phyloP scores from a whole-genome alignment of 2,113 vertebrate species.

The Proterorhinus semilunaris region DNA sequence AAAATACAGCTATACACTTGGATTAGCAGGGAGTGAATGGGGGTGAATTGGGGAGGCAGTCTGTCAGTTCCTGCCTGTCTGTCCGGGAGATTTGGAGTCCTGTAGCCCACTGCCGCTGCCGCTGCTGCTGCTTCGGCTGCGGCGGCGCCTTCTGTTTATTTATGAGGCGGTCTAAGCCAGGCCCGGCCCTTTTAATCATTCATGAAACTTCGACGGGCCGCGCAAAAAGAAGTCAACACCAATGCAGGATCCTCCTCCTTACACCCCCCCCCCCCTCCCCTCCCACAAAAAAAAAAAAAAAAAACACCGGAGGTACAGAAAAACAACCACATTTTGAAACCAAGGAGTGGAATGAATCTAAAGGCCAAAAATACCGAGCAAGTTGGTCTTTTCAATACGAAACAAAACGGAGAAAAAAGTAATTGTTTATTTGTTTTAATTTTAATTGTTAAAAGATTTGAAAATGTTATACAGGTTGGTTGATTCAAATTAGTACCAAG shows the following conservation, averaged over 20 bases:
- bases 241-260: conserved; percentile 49
- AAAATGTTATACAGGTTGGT: too few species aligned
- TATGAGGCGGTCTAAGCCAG: conserved; percentile 75
- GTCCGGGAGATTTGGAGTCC: conserved; percentile 65
- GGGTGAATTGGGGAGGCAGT: conserved; percentile 64
- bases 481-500: too few species aligned
- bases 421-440: conserved; percentile 29
- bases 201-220: conserved; percentile 71
- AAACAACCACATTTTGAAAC: conserved; percentile 39
- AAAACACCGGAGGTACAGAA: conserved; percentile 19
- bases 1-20: conserved; percentile 55
- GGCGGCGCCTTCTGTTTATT: conserved; percentile 72
- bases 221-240: conserved; percentile 69
- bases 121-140: background rate
- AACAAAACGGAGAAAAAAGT: conserved; percentile 29
- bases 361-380: background rate
- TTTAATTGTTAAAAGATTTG: background rate
- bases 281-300: too few species aligned
- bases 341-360: conserved; percentile 26
- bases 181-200: conserved; percentile 76
- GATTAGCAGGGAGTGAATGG: conserved; percentile 67
- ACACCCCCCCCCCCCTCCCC: conserved; percentile 31
- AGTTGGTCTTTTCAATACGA: background rate
- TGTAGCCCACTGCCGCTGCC: conserved; percentile 37
- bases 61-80: conserved; percentile 66